Evolutionary conservation across 2,113 vertebrate genomes (phyloP).

Genomic region (Sylvia atricapilla): DNA sequence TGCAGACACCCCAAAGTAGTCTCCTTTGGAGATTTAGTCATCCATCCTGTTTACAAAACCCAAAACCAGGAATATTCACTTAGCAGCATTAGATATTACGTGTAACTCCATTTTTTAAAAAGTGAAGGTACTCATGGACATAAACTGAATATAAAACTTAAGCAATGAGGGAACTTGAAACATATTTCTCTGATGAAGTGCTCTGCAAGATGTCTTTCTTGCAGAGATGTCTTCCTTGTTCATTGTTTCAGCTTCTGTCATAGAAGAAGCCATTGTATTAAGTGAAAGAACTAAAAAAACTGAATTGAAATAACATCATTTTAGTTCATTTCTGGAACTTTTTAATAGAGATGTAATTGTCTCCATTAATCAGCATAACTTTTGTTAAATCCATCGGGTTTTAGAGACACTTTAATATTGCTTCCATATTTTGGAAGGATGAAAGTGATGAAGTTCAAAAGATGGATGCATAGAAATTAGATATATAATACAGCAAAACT

Average conservation of each 20-base stretch:
- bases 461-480: background rate
- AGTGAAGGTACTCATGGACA: background rate
- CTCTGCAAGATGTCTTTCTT: background rate
- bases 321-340: background rate
- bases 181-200: background rate
- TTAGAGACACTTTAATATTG: background rate
- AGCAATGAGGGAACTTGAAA: background rate
- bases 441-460: background rate
- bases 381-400: background rate
- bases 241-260: background rate
- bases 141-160: background rate
- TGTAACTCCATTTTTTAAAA: background rate
- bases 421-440: background rate
- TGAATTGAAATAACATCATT: background rate
- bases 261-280: background rate
- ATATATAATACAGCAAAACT: background rate
- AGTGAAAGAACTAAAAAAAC: background rate
- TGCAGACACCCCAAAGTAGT: background rate
- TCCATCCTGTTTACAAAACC: background rate
- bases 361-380: conserved; percentile 19
- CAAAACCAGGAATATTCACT: background rate
- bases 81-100: rapidly evolving
- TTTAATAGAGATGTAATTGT: conserved; percentile 12
- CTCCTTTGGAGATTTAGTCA: background rate
- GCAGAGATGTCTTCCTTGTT: too few species aligned